Percentiles rank a stretch among this genome's conserved stretches.
Conservation (phyloP, 2,113 vertebrate species). For the Psilopsiagon aurifrons region DNA sequence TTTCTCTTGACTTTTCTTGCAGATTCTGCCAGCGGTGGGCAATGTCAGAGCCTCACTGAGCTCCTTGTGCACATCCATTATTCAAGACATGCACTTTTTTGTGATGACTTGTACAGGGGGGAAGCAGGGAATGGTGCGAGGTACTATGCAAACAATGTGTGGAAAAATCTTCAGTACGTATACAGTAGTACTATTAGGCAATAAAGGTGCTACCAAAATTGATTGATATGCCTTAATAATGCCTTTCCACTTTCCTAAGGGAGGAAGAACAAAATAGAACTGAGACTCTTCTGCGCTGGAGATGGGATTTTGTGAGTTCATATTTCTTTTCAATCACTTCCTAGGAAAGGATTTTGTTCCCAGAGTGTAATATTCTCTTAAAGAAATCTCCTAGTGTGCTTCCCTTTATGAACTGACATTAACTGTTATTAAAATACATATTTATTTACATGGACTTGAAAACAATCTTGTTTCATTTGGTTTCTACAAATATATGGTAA, state of each 20-base stretch:
- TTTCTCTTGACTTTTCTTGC: background rate
- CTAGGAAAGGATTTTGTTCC: conserved; percentile 13
- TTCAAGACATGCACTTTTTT: background rate
- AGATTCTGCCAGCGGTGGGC: background rate
- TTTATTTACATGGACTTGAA: conserved; percentile 48
- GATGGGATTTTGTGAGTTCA: background rate
- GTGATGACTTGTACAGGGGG: background rate
- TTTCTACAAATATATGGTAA: background rate
- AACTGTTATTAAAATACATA: conserved; percentile 58
- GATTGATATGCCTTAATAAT: conserved; percentile 46
- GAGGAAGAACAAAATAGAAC: background rate
- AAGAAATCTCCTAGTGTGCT: background rate
- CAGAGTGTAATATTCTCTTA: background rate
- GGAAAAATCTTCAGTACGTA: background rate
- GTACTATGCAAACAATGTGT: background rate
- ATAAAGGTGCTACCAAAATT: conserved; percentile 44
- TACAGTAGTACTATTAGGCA: background rate
- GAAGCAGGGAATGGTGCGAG: background rate
- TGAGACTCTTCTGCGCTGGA: background rate
- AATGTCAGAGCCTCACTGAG: background rate
- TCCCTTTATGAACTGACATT: conserved; percentile 28
- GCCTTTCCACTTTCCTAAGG: conserved; percentile 14
- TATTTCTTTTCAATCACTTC: conserved; percentile 49
- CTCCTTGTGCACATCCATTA: background rate
- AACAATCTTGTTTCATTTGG: conserved; percentile 33